Evolutionary conservation across 2,113 vertebrate genomes (phyloP).

Genomic region (Alethe castanea): DNA sequence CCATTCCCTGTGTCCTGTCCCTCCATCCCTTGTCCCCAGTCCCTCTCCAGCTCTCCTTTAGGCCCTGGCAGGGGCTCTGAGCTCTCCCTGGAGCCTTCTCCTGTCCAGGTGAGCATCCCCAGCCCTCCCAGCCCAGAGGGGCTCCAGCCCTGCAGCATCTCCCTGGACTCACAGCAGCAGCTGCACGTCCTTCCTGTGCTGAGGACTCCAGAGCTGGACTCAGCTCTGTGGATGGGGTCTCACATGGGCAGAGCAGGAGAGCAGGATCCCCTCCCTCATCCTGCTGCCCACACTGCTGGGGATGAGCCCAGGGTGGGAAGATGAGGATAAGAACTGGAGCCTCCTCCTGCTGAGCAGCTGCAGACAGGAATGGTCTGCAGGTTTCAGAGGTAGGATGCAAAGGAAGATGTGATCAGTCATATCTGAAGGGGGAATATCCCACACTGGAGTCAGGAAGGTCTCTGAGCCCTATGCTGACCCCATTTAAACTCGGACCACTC

Average conservation of each 20-base stretch:
- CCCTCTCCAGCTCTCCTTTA: background rate
- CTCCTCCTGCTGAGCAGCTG: background rate
- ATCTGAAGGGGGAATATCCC: background rate
- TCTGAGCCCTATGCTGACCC: background rate
- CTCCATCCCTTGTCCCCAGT: background rate
- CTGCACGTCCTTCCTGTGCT: background rate
- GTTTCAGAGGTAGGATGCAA: background rate
- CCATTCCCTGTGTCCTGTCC: too few relatives aligned
- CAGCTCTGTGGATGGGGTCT: background rate
- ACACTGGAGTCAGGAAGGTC: background rate
- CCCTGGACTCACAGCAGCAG: background rate
- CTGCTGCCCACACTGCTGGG: background rate
- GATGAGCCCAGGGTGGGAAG: background rate
- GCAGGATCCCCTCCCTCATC: background rate
- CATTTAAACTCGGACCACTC: background rate
- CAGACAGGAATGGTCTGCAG: background rate
- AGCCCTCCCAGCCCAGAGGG: background rate
- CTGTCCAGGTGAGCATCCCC: background rate
- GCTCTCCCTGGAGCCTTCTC: background rate
- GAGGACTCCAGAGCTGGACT: background rate
- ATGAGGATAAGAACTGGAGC: background rate
- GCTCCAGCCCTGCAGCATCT: background rate
- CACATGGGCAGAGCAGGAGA: background rate
- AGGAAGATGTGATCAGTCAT: background rate
- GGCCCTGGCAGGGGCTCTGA: background rate